A percentile compares a stretch with the other conserved stretches of the same genome.
Conservation (phyloP, 2,888 invertebrate species). For the Papilio demoleus region DNA sequence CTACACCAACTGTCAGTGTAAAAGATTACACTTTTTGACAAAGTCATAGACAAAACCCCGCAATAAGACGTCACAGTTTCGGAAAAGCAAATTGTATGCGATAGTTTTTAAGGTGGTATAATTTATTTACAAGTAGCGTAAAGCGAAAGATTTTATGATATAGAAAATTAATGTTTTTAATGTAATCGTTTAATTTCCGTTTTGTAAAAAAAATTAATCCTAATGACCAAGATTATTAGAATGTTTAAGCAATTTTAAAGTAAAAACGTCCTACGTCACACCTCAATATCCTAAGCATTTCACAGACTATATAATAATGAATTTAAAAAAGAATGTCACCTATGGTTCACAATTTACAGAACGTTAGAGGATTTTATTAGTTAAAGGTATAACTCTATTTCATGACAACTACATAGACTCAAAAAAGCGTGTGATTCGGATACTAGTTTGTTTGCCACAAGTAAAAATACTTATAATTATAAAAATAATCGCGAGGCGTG, state of each 20-base stretch:
- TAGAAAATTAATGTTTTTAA: no score
- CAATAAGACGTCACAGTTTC: slow-evolving; percentile 2
- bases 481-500: slow-evolving; percentile 43
- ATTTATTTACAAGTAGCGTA: slow-evolving; percentile 25
- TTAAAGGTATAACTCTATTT: no score
- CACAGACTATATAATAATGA: not conserved
- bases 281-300: slow-evolving; percentile 9
- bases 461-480: no score
- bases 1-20: slow-evolving; percentile 11
- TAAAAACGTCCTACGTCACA: slow-evolving; percentile 37
- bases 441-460: no score
- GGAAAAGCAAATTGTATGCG: slow-evolving; percentile 28
- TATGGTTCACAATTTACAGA: no score
- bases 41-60: slow-evolving; percentile 18
- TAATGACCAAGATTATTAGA: slow-evolving; percentile 1
- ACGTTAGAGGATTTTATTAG: no score
- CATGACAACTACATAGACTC: no score
- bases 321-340: not conserved
- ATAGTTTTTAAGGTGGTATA: not conserved
- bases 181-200: no score
- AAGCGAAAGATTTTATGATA: slow-evolving; percentile 38
- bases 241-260: slow-evolving; percentile 22
- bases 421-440: no score
- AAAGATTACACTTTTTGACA: slow-evolving; percentile 9
- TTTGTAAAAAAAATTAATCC: not conserved